These are phyloP conservation scores for Platichthys stellatus DNA, from an alignment of 2,113 vertebrate species.

Conservation along the genomic window DNA sequence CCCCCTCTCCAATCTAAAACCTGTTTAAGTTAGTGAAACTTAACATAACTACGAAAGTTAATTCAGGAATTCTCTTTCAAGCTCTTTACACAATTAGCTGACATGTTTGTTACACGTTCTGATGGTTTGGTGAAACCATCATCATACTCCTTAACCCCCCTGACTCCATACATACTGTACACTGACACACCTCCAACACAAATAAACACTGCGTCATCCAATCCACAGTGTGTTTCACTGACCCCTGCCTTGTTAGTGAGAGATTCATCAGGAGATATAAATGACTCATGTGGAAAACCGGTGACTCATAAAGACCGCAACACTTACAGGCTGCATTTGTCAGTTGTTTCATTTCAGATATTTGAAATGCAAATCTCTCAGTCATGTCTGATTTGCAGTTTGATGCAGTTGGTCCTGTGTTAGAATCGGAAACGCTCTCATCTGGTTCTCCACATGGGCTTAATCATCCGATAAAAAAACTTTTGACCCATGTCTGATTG, in stretches of 20 bases:
- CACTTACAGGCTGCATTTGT: neutral
- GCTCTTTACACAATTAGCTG: neutral
- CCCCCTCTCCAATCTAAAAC: neutral
- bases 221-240: constrained; percentile 7
- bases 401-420: neutral
- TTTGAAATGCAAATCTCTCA: constrained; percentile 17
- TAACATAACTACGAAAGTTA: neutral
- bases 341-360: constrained; percentile 15
- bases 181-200: constrained; percentile 13
- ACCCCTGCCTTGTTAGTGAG: neutral
- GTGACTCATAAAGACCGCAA: constrained; percentile 16
- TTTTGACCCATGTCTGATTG: neutral
- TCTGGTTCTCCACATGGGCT: neutral
- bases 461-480: constrained; percentile 23
- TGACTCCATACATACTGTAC: neutral
- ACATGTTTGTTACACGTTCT: neutral
- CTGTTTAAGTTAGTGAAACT: neutral
- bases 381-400: constrained; percentile 14
- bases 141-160: neutral
- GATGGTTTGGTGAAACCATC: constrained; percentile 16
- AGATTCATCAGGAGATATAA: neutral
- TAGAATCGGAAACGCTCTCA: constrained; percentile 10
- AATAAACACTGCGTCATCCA: constrained; percentile 11
- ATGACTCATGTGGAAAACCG: constrained; percentile 38
- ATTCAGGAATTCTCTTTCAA: neutral